Evolutionary conservation across 2,113 vertebrate species (phyloP).

Genomic region (Marmota flaviventris): DNA sequence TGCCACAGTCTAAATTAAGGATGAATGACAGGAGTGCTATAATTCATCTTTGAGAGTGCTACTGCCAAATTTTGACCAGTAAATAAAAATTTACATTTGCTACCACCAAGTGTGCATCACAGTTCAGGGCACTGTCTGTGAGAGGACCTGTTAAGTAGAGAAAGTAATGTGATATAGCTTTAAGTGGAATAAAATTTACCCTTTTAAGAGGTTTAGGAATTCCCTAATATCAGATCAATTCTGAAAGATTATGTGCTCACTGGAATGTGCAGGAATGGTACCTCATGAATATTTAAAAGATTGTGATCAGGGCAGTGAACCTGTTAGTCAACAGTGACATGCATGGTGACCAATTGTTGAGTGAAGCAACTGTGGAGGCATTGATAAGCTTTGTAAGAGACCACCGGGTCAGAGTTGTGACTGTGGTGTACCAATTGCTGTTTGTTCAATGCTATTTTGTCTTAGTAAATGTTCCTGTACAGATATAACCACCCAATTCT

Average conservation of each 20-base stretch:
- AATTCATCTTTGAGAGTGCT: neutral
- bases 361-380: neutral
- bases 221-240: neutral
- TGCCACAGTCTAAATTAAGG: neutral
- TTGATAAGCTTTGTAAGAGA: neutral
- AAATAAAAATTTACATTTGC: neutral
- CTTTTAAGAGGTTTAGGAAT: neutral
- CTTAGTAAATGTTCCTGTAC: neutral
- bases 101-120: neutral
- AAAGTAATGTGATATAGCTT: neutral
- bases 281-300: conserved; percentile 48
- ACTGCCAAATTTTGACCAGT: neutral
- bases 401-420: neutral
- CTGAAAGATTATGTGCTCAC: neutral
- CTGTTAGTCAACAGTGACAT: neutral
- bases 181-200: neutral
- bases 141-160: neutral
- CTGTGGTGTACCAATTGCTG: neutral
- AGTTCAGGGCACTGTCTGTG: neutral
- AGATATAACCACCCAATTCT: neutral
- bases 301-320: neutral
- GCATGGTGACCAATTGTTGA: neutral
- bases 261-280: neutral
- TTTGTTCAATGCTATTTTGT: neutral
- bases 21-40: neutral